Conservation (phyloP, 1,140 invertebrate species). For the Meteorus sp. region DNA sequence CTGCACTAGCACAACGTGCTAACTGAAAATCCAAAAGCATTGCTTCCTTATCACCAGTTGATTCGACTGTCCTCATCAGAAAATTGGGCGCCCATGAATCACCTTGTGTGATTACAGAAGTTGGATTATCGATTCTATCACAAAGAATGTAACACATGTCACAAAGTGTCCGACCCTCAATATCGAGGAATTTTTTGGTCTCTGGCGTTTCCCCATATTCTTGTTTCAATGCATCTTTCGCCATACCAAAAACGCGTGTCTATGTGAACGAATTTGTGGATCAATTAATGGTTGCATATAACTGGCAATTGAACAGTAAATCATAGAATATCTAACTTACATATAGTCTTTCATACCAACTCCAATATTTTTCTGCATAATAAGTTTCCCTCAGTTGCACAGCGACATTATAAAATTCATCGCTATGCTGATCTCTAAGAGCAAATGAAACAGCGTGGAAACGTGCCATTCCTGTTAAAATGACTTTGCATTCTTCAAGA, state of each 20-base stretch:
- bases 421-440: slow-evolving; percentile 65
- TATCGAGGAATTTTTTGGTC: slow-evolving; percentile 58
- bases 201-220: slow-evolving; percentile 64
- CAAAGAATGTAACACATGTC: slow-evolving; percentile 39
- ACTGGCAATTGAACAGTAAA: too few relatives aligned
- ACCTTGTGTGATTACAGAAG: slow-evolving; percentile 67
- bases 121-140: slow-evolving; percentile 28
- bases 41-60: slow-evolving; percentile 41
- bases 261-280: background rate
- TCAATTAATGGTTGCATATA: background rate
- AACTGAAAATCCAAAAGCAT: slow-evolving; percentile 73
- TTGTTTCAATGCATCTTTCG: slow-evolving; percentile 65
- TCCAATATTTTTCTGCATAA: slow-evolving; percentile 60
- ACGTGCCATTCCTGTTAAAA: slow-evolving; percentile 65
- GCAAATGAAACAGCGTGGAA: slow-evolving; percentile 73
- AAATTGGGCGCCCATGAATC: slow-evolving; percentile 77
- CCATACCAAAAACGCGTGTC: slow-evolving; percentile 51
- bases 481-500: slow-evolving; percentile 56
- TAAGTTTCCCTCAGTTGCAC: slow-evolving; percentile 61
- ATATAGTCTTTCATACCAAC: slow-evolving; percentile 68
- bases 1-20: slow-evolving; percentile 62
- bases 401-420: slow-evolving; percentile 59
- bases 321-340: too few relatives aligned
- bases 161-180: slow-evolving; percentile 37
- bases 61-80: slow-evolving; percentile 56